A percentile compares a stretch with the other conserved stretches of the same genome.
Evolutionary conservation across 2,888 invertebrate species (phyloP).

Genomic region (Drosophila stalkeri): DNA sequence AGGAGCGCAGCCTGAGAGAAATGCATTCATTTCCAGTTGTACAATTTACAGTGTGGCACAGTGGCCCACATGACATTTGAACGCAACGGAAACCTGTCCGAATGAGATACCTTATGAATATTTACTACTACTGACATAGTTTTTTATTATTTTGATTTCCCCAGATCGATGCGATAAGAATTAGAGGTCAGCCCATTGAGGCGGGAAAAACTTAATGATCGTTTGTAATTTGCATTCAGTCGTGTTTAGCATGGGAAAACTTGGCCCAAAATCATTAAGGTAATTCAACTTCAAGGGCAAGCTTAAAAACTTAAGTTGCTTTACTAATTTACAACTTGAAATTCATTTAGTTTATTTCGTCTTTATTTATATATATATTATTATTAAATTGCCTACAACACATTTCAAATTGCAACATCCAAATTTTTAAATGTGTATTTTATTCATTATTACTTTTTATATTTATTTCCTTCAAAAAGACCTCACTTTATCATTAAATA

Average conservation of each 20-base stretch:
- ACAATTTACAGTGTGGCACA: conserved; percentile 24
- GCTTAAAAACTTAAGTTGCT: conserved; percentile 8
- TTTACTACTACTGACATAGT: conserved; percentile 20
- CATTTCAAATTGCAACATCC: not conserved
- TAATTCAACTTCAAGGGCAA: conserved; percentile 29
- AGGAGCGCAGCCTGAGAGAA: conserved; percentile 40
- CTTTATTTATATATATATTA: too few relatives aligned
- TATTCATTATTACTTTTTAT: not conserved
- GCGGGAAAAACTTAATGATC: conserved; percentile 32
- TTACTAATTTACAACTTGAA: not conserved
- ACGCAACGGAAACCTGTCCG: conserved; percentile 8
- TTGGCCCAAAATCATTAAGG: conserved; percentile 22
- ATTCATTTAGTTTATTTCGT: not conserved
- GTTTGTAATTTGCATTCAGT: conserved; percentile 49
- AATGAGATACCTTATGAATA: conserved; percentile 2
- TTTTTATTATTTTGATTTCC: conserved; percentile 10
- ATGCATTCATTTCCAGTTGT: conserved; percentile 40
- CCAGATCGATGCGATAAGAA: conserved; percentile 40
- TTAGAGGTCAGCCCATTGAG: conserved; percentile 39
- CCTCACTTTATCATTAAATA: not conserved
- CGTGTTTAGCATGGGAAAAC: conserved; percentile 59
- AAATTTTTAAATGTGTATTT: not conserved
- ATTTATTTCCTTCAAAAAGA: not conserved
- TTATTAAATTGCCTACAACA: not conserved
- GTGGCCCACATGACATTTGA: conserved; percentile 3